Evolutionary conservation across 2,888 invertebrate species (phyloP), one percentile per base, ranked within the genome.

Genomic region (Mystacides longicornis): DNA sequence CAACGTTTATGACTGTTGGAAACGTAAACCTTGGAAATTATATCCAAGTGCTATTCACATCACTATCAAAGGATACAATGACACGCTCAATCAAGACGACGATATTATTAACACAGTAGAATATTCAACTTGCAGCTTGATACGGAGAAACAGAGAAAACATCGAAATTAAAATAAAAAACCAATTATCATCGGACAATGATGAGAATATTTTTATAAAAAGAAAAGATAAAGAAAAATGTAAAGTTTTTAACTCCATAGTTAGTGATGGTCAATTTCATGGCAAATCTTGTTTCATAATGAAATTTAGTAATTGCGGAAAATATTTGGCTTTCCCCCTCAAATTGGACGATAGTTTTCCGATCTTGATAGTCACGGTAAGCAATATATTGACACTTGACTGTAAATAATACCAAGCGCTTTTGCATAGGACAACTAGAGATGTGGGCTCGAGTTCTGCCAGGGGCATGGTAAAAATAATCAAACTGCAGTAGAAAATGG

Each of bases 211-310:
- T 18, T 14, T 20, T 11, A 18, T 19, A 23, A 2, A 47, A 53
- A 37, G 60, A 19, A n/a, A 22, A 20, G 46, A 46, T 14, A 49
- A 51, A 19, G 49, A 59, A 43, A 21, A 46, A 21, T 84, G 83
- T 64, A 80, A 82, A 68, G 71, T 85, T 47, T 85, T 85, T 1
- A 84, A 82, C 63, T 71, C 69, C 54, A 64, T 67, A 14, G 55
- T 68, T 2, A 65, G 69, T 1, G 67, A 71, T 49, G 67, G 78
- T 3, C 71, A 73, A 33, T 66, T 66, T 1, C 69, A 69, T 50
- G 69, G 73, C 14, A 73, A 72, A 57, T 79, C 79, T 27, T 75
- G 75, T 56, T 73, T 78, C 59, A 68, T 68, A 31, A 59, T 78
- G 3, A 69, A 71, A 52, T 80, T 79, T 62, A 79, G 77, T 61